Percentiles rank a stretch among this genome's conserved stretches.
These are phyloP conservation scores for Gymnobelideus leadbeateri DNA, from an alignment of 2,113 vertebrate genomes.

Conservation along the genomic window DNA sequence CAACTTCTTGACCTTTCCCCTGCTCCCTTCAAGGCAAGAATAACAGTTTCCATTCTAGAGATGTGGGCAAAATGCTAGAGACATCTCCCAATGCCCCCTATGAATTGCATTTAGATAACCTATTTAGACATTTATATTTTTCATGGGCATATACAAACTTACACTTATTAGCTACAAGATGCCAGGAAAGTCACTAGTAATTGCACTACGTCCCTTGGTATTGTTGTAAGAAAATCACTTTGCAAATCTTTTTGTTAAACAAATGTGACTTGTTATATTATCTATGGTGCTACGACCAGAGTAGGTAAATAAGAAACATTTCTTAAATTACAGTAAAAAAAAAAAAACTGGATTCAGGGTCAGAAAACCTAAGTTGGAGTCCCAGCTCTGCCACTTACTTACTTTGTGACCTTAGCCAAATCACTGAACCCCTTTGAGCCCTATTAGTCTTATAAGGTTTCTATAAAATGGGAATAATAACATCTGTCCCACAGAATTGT, in stretches of 20 bases:
- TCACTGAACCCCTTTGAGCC: background rate
- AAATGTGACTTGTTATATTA: background rate
- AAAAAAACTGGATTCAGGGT: background rate
- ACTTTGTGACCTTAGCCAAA: background rate
- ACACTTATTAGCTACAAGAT: background rate
- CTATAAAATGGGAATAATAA: background rate
- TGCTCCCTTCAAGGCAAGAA: background rate
- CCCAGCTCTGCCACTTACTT: background rate
- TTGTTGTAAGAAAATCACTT: background rate
- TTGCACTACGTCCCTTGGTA: background rate
- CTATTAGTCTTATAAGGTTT: background rate
- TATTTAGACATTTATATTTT: background rate
- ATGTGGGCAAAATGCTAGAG: background rate
- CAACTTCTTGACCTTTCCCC: background rate
- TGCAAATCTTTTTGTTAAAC: background rate
- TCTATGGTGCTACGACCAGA: background rate
- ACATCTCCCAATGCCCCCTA: background rate
- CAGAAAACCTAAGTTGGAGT: background rate
- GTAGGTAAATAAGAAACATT: background rate
- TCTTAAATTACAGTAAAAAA: background rate
- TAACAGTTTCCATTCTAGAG: background rate
- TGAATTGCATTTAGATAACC: background rate
- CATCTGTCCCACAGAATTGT: background rate
- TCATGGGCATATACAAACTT: background rate
- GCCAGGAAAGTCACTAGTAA: background rate